These are phyloP conservation scores for Calidris pygmaea DNA, from an alignment of 2,113 vertebrate species.

Conservation along the genomic window DNA sequence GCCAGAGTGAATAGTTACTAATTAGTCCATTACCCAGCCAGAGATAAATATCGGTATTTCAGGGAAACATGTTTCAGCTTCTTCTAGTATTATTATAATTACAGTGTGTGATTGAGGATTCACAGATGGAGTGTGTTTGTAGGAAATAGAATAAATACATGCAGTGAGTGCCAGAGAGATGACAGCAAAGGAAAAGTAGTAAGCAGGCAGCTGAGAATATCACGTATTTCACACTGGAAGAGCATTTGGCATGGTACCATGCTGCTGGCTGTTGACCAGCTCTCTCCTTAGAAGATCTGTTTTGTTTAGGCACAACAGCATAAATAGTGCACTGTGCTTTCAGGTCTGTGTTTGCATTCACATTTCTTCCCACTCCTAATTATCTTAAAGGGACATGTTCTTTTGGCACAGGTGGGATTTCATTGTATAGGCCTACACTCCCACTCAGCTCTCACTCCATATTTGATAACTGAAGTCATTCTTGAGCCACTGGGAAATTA, in stretches of 20 bases:
- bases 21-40: neutral
- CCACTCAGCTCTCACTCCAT: neutral
- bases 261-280: neutral
- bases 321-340: neutral
- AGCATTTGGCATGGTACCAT: neutral
- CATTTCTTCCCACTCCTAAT: neutral
- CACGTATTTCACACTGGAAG: neutral
- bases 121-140: neutral
- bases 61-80: neutral
- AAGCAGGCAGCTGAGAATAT: neutral
- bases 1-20: neutral
- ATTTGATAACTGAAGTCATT: neutral
- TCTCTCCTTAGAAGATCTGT: neutral
- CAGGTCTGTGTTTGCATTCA: neutral
- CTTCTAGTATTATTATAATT: neutral
- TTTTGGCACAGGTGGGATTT: neutral
- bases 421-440: neutral
- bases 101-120: neutral
- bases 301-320: neutral
- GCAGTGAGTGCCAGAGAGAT: neutral
- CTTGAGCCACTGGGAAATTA: neutral
- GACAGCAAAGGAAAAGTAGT: neutral
- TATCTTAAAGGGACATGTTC: neutral
- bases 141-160: neutral
- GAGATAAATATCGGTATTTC: neutral